A percentile compares a stretch with the other conserved stretches of the same genome.
Conservation (phyloP, 2,113 vertebrate species). For the Coptodon rendalli region DNA sequence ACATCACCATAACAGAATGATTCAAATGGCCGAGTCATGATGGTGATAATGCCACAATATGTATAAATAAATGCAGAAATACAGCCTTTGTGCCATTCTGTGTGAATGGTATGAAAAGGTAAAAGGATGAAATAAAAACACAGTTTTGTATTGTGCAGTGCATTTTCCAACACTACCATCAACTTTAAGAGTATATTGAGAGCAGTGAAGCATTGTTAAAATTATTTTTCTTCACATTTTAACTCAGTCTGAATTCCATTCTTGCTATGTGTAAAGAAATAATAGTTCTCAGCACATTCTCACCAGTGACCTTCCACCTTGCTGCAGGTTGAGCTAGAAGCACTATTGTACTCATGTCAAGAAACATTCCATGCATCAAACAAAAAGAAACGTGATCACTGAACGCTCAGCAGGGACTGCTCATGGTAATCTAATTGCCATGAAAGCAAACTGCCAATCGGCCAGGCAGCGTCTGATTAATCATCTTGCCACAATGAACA, state of each 20-base stretch:
- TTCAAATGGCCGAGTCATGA: constrained; percentile 39
- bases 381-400: not conserved
- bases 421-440: constrained; percentile 11
- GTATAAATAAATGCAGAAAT: not conserved
- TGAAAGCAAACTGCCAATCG: constrained; percentile 11
- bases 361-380: not conserved
- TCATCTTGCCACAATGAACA: constrained; percentile 2
- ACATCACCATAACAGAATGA: constrained; percentile 52
- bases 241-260: not conserved
- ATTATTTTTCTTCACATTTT: not conserved
- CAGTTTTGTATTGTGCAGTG: not conserved
- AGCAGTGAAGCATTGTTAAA: not conserved
- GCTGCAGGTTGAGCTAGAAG: not conserved
- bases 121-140: not conserved
- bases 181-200: not conserved
- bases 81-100: not conserved
- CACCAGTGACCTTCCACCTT: not conserved
- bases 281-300: not conserved
- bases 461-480: not conserved
- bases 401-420: not conserved
- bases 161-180: not conserved
- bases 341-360: not conserved
- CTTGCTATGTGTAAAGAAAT: not conserved
- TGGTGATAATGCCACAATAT: constrained; percentile 7
- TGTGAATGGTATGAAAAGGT: not conserved